These are phyloP conservation scores for Otolemur crassicaudatus DNA, from an alignment of 2,797 vertebrate genomes.

Conservation along the genomic window DNA sequence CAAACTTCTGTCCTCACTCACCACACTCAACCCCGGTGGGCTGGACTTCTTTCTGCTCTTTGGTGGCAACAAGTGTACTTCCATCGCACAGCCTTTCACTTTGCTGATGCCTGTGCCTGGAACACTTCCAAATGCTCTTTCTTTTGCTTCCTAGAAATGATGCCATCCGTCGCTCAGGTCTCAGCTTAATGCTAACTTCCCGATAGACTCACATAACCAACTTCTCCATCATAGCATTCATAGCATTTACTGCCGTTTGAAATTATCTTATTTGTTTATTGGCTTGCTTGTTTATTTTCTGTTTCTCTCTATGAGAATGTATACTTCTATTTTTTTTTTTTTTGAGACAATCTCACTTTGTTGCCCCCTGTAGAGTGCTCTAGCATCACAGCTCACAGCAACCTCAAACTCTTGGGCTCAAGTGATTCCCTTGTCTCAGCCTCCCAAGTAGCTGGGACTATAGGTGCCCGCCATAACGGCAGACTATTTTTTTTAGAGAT, in stretches of 20 bases:
- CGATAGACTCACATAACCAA: not conserved
- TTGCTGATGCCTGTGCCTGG: not conserved
- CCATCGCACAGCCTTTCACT: not conserved
- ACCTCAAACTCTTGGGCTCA: too few species aligned
- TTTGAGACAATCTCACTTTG: not conserved
- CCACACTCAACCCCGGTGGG: not conserved
- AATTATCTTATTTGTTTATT: not conserved
- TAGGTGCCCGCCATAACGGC: too few species aligned
- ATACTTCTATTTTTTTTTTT: not conserved
- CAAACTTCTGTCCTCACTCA: not conserved
- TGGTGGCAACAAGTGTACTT: not conserved
- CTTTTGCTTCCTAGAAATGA: not conserved
- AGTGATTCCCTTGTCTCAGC: too few species aligned
- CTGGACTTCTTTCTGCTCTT: not conserved
- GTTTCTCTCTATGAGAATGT: not conserved
- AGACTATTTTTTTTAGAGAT: too few species aligned
- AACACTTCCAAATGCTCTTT: not conserved
- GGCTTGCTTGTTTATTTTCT: not conserved
- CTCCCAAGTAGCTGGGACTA: too few species aligned
- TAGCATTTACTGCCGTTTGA: not conserved
- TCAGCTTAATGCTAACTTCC: not conserved
- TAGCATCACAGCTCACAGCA: too few species aligned
- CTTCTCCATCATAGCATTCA: not conserved
- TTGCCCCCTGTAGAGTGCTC: too few species aligned
- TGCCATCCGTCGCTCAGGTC: not conserved